phyloP scores from a whole-genome alignment of 53 echinoderm and acorn worm species.

The Pentamera pediparva region DNA sequence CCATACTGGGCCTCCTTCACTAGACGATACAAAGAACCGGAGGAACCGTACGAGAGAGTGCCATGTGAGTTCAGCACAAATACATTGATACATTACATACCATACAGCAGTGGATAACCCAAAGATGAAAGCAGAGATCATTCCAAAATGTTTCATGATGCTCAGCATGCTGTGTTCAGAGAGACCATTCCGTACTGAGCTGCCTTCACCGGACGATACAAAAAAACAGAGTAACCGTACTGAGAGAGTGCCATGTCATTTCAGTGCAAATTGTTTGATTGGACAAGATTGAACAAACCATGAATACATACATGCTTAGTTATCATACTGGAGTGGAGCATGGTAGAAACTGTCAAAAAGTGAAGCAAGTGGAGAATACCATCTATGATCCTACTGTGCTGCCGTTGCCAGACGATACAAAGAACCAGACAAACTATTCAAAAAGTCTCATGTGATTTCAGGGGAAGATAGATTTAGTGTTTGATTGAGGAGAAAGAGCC shows the following conservation, averaged over 20 bases:
- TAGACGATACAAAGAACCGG: slow-evolving; percentile 50
- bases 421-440: no score
- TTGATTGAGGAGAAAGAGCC: no score
- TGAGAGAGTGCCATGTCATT: slow-evolving; percentile 67
- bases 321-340: neutral
- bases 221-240: slow-evolving; percentile 19
- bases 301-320: neutral
- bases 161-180: slow-evolving; percentile 87
- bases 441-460: no score
- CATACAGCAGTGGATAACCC: slow-evolving; percentile 59
- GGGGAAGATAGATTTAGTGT: no score
- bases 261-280: neutral
- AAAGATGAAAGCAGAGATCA: slow-evolving; percentile 87
- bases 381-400: no score
- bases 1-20: slow-evolving; percentile 90
- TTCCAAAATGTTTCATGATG: slow-evolving; percentile 80
- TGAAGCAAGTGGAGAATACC: neutral
- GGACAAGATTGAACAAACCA: neutral
- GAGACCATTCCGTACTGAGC: slow-evolving; percentile 98
- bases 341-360: neutral
- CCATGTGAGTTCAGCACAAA: slow-evolving; percentile 49
- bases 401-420: no score
- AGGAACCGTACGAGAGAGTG: slow-evolving; percentile 31
- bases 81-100: no score
- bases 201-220: slow-evolving; percentile 67